Evolutionary conservation across 2,113 vertebrate genomes (phyloP), one percentile per base, ranked within the genome.

Genomic region (Rhodinocichla rosea): DNA sequence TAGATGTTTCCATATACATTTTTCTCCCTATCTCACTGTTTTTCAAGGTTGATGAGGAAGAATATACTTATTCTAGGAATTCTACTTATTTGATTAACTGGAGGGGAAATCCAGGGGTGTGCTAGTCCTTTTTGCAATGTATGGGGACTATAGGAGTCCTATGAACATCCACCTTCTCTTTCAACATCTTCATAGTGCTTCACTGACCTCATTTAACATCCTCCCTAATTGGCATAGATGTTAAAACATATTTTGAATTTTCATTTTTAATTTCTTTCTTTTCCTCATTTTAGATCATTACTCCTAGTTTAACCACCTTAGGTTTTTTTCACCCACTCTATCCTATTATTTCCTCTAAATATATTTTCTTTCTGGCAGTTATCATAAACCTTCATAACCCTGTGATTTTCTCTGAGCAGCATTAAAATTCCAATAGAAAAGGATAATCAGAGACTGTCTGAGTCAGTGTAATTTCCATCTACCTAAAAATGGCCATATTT

Each of bases 381-480:
- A 70, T 63, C 53, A 50, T 50, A 77, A 55, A 8, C 32, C 16
- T 82, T 94, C 6, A 27, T 17, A 59, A 59, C n/a, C 0, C 14
- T 69, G 7, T 57, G 70, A 76, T 85, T 90, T 94, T 83, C 59
- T 83, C 59, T 73, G 32, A 94, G 17, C 39, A 85, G 39, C 59
- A 76, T 80, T 90, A 95, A 76, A 55, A 63, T 88, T 92, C 39
- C 47, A 35, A 35, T 44, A 75, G 21, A 70, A 73, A 87, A 76
- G 20, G 6, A 80, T 63, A 80, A 91, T 88, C 87, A 93, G 63
- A 87, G 78, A 83, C 35, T 69, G 26, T 35, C 55, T 73, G 49
- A 59, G 62, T 87, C 78, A 63, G 28, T 87, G 28, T 35, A 86
- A 91, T 90, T 91, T 95, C 50, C 50, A 19, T 86, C 63, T 85